Evolutionary conservation across 2,113 vertebrate species (phyloP).

Genomic region (Conger conger): DNA sequence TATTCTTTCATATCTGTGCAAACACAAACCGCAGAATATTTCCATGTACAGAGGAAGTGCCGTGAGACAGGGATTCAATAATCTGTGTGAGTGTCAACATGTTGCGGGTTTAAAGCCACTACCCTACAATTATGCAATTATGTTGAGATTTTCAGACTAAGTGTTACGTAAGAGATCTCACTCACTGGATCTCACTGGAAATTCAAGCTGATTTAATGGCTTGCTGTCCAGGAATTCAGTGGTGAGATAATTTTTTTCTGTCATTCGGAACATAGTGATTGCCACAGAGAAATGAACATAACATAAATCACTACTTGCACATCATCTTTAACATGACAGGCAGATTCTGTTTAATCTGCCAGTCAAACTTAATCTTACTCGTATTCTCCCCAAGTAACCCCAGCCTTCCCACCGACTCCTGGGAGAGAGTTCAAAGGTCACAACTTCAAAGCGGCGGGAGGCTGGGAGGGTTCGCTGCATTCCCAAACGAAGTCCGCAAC

Average conservation of each 20-base stretch:
- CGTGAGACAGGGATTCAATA: neutral
- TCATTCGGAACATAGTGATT: neutral
- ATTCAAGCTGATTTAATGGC: neutral
- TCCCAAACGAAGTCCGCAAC: too few species aligned
- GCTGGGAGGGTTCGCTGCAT: neutral
- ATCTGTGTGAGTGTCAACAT: neutral
- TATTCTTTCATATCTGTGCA: neutral
- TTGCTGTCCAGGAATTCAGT: neutral
- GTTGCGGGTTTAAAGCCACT: neutral
- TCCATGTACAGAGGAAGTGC: neutral
- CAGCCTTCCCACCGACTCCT: neutral
- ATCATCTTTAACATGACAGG: too few species aligned
- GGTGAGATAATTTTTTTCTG: neutral
- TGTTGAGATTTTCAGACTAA: neutral
- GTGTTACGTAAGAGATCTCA: neutral
- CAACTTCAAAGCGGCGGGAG: neutral
- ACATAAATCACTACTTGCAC: too few species aligned
- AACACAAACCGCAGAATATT: neutral
- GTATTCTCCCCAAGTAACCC: neutral
- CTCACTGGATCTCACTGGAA: neutral
- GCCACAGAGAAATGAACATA: neutral
- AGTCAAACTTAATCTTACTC: neutral
- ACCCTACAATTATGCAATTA: neutral
- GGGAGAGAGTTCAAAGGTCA: neutral
- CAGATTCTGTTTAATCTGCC: neutral